Percentiles rank a stretch among this genome's conserved stretches.
These are phyloP conservation scores for Oncorhynchus clarkii DNA, from an alignment of 2,113 vertebrate genomes.

Conservation along the genomic window DNA sequence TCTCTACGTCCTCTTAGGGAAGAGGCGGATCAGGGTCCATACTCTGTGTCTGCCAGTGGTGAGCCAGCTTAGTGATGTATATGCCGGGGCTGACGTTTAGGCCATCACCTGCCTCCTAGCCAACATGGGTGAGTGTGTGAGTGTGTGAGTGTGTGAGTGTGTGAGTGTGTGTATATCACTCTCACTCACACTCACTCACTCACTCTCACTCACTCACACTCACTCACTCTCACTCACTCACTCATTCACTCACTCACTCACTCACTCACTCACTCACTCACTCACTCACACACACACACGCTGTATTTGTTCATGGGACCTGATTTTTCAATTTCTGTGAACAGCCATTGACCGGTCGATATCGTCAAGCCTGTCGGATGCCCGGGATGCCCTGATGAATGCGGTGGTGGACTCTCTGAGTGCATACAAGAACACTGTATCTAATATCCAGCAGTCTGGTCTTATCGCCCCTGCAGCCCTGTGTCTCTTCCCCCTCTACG, in stretches of 20 bases:
- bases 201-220: no score
- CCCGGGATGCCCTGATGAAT: constrained; percentile 92
- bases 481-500: constrained; percentile 89
- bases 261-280: no score
- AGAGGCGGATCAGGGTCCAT: constrained; percentile 92
- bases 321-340: no score
- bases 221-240: no score
- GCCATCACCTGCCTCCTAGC: constrained; percentile 90
- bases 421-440: constrained; percentile 83
- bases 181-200: no score
- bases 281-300: not conserved
- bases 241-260: no score
- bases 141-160: no score
- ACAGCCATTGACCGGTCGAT: constrained; percentile 92
- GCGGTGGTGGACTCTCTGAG: constrained; percentile 86
- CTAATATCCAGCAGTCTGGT: constrained; percentile 83
- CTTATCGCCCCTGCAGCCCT: constrained; percentile 84
- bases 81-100: constrained; percentile 91
- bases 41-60: constrained; percentile 95
- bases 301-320: not conserved
- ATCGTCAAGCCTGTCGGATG: constrained; percentile 88
- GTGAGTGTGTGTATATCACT: no score
- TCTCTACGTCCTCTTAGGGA: constrained; percentile 72
- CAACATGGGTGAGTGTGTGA: constrained; percentile 55
- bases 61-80: constrained; percentile 88